These are phyloP conservation scores for Melangyna quadrimaculata DNA, from an alignment of 2,888 invertebrate species.

Conservation along the genomic window DNA sequence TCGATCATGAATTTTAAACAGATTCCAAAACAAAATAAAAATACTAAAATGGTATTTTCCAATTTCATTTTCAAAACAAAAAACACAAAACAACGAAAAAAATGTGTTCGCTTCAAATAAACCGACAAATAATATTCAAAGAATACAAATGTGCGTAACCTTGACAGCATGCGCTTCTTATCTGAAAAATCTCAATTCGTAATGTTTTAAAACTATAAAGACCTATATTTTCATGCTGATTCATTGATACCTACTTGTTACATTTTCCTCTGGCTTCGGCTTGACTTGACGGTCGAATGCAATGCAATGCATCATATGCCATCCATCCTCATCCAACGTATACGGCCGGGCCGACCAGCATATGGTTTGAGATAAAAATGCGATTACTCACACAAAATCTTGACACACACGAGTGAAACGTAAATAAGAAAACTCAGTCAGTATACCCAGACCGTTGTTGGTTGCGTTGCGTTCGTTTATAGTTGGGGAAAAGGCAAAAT, in stretches of 20 bases:
- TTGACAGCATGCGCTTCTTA: conserved; percentile 49
- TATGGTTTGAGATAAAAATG: conserved; percentile 50
- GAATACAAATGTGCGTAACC: conserved; percentile 33
- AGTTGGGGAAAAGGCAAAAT: conserved; percentile 17
- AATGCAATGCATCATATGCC: conserved; percentile 63
- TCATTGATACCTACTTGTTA: conserved; percentile 38
- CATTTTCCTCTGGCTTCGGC: too few relatives aligned
- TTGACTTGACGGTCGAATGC: conserved; percentile 31
- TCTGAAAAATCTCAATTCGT: conserved; percentile 41
- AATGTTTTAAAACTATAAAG: conserved; percentile 27
- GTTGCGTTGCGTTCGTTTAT: too few relatives aligned
- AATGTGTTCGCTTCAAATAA: conserved; percentile 4
- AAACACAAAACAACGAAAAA: neutral
- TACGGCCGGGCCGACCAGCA: conserved; percentile 22
- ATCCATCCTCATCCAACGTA: neutral
- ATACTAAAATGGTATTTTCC: neutral
- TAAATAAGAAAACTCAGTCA: conserved; percentile 16
- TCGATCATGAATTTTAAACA: neutral
- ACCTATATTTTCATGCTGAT: conserved; percentile 38
- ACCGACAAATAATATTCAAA: neutral
- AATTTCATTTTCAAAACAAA: neutral
- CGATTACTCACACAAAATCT: conserved; percentile 60
- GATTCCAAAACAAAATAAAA: neutral
- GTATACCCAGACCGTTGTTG: too few relatives aligned
- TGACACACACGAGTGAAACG: conserved; percentile 1